These are phyloP conservation scores for Harpagus bidentatus DNA, from an alignment of 2,113 vertebrate species.

Conservation along the genomic window DNA sequence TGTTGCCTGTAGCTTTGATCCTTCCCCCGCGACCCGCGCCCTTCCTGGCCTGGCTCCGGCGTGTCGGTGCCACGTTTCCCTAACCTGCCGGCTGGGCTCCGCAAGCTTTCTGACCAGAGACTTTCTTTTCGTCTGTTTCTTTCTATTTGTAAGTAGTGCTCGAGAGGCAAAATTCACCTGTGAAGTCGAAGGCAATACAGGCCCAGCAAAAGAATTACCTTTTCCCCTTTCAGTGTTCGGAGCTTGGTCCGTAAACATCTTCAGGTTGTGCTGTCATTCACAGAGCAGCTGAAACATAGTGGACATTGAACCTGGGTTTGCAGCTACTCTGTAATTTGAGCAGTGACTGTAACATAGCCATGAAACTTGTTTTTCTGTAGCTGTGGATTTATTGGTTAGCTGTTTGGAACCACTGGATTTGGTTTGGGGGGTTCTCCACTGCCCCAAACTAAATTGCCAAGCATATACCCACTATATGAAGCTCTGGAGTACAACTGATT, in stretches of 20 bases:
- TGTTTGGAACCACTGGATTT: not conserved
- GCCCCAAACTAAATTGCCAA: not conserved
- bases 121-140: not conserved
- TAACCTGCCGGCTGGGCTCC: too few relatives aligned
- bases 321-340: not conserved
- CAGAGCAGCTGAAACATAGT: not conserved
- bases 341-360: not conserved
- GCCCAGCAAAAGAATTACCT: not conserved
- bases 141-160: not conserved
- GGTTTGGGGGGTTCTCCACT: not conserved
- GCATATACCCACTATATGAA: not conserved
- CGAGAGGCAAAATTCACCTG: not conserved
- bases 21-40: not conserved
- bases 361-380: not conserved
- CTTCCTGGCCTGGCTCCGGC: accelerated
- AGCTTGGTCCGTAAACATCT: not conserved
- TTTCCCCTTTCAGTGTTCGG: accelerated
- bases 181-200: not conserved
- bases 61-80: too few relatives aligned
- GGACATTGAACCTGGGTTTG: accelerated
- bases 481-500: not conserved
- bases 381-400: not conserved
- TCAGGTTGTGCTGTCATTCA: not conserved
- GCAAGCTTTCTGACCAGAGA: not conserved
- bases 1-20: not conserved